Base-by-base conservation (phyloP, 1,140 invertebrate species). In the Ptiloglossa arizonensis region DNA sequence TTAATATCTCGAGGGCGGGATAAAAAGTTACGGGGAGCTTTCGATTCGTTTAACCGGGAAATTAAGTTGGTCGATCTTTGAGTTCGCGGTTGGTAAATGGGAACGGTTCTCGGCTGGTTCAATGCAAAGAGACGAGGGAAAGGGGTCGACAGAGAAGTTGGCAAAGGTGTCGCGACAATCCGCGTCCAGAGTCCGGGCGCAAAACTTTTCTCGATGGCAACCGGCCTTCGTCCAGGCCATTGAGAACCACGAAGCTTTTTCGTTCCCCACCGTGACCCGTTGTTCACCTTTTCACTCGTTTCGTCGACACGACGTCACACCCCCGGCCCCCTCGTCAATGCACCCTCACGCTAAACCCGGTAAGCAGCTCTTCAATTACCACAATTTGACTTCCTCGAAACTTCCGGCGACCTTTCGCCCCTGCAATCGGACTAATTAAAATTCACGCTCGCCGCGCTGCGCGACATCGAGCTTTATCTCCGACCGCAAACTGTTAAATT, bases 151-250 rank as follows among this genome's bases (percentile, higher is more conserved):
- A 59, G 22, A 56, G 54, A 77, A 82, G 67, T 82, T 69, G 73
- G 44, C 64, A 27, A 62, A 76, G 67, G 79, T 77, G 60, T 77
- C 59, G 72, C 35, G 57, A 69, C 73, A 68, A 80, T 77, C 72
- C 57, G 38, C 62, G 72, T 54, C 19, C 59, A 27, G 44, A 29
- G 66, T 77, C 64, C 57, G 22, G 57, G 22, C 22, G 57, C 13
- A 41, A 80, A 82, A 82, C 72, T 82, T 82, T 71, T 56, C 75
- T 66, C 72, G 73, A 71, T 81, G 57, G 41, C 63, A 50, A 22
- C 38, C 62, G 59, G 54, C 54, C 73, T 77, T 81, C 80, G 19
- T 77, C 54, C 79, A 71, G 48, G 57, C 69, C 67, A 64, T 80
- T 77, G 50, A 71, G 68, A 62, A 77, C 60, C 71, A 22, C 50